These are phyloP conservation scores for Dromius quadrimaculatus DNA, from an alignment of 2,888 invertebrate genomes.

Conservation along the genomic window DNA sequence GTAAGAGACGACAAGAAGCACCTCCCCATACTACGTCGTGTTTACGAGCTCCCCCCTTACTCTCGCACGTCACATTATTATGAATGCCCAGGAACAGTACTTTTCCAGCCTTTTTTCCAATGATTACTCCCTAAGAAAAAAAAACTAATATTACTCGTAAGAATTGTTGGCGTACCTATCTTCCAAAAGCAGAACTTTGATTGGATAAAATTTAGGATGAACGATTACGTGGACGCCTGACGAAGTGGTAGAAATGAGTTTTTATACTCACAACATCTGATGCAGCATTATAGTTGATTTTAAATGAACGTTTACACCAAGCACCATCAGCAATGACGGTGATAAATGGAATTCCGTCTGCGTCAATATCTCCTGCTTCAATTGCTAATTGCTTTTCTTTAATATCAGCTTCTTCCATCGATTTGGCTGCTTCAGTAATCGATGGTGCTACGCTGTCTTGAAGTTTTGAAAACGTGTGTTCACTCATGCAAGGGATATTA, in stretches of 20 bases:
- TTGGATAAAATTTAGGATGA: too few species aligned
- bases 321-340: constrained; percentile 56
- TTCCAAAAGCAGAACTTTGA: too few species aligned
- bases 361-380: constrained; percentile 52
- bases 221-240: neutral
- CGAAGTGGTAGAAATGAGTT: neutral
- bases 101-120: constrained; percentile 19
- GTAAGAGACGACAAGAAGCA: too few species aligned
- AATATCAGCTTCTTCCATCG: constrained; percentile 26
- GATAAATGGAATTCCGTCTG: constrained; percentile 53
- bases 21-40: too few species aligned
- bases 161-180: neutral
- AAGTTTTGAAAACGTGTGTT: too few species aligned
- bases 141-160: neutral
- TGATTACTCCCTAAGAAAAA: constrained; percentile 16
- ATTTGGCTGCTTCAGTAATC: too few species aligned
- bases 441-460: too few species aligned
- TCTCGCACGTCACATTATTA: too few species aligned
- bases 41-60: too few species aligned
- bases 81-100: constrained; percentile 12
- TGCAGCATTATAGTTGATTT: constrained; percentile 42
- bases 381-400: constrained; percentile 51
- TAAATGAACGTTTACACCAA: constrained; percentile 56
- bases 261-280: constrained; percentile 3
- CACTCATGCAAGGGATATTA: too few species aligned